Evolutionary conservation across 1,140 invertebrate genomes (phyloP).

Genomic region (Reticulitermes speratus): DNA sequence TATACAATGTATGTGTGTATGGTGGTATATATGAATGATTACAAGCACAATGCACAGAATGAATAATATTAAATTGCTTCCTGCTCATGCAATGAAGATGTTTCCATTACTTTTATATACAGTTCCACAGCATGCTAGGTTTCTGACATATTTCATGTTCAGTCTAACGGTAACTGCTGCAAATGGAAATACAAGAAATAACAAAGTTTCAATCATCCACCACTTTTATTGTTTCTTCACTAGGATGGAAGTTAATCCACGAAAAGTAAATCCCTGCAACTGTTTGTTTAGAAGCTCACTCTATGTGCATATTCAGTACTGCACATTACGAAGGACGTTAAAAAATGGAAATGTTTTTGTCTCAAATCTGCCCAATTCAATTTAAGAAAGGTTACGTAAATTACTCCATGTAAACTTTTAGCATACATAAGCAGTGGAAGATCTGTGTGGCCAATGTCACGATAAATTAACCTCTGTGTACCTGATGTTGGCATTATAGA

Average conservation of each 20-base stretch:
- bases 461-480: not conserved
- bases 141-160: too few relatives aligned
- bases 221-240: conserved; percentile 7
- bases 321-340: not conserved
- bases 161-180: not conserved
- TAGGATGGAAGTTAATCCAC: not conserved
- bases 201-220: not conserved
- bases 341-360: not conserved
- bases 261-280: not conserved
- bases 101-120: too few relatives aligned
- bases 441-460: not conserved
- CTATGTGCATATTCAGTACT: not conserved
- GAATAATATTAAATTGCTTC: too few relatives aligned
- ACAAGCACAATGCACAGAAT: too few relatives aligned
- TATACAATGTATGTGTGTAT: too few relatives aligned
- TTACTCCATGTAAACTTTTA: not conserved
- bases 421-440: not conserved
- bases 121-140: too few relatives aligned
- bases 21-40: too few relatives aligned
- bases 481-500: not conserved
- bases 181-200: not conserved
- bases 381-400: not conserved
- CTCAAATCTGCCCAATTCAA: not conserved
- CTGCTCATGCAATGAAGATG: too few relatives aligned
- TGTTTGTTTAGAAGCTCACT: not conserved